Evolutionary conservation across 2,888 invertebrate genomes (phyloP), one percentile per base, ranked within the genome.

Genomic region (Cyaniris semiargus): DNA sequence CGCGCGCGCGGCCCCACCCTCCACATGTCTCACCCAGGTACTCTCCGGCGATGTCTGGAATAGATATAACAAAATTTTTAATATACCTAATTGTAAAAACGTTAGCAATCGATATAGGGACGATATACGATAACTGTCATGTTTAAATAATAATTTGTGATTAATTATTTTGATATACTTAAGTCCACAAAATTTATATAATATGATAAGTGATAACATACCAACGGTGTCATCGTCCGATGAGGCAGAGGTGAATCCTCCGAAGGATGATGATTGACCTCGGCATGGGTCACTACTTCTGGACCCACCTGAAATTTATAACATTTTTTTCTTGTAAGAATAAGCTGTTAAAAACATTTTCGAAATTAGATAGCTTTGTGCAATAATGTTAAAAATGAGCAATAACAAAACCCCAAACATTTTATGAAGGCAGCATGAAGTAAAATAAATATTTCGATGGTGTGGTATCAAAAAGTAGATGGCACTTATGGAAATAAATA

Each of bases 241-340:
- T 89, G 94, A 94, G 91, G 94, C 94, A 90, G 94, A 94, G 92
- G 94, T 90, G 92, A 94, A 93, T 91, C 94, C 94, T 90, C 94
- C 92, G 85, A 92, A 93, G 89, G 94, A 91, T 91, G 93, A 94
- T 94, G 94, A 90, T 94, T 94, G 94, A 94, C 94, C 91, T 94
- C 94, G 86, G 93, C 94, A 93, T 88, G 94, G 82, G 94, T 94
- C 94, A 94, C 94, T 84, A 94, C 85, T 85, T 93, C 93, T 85
- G 90, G 90, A 84, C 86, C 91, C 87, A 79, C 86, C 92, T 92
- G 84, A 5, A 74, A 77, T 31, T 6, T 27, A 23, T 6, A 53
- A 66, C 23, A 66, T 27, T 66, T 66, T 66, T 1, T 1, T 15
- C 66, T 6, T 1, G 27, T 66, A 4, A 66, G 27, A 1, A 10